Evolutionary conservation across 2,888 invertebrate species (phyloP), one percentile per base, ranked within the genome.

Genomic region (Microplitis deprimator): DNA sequence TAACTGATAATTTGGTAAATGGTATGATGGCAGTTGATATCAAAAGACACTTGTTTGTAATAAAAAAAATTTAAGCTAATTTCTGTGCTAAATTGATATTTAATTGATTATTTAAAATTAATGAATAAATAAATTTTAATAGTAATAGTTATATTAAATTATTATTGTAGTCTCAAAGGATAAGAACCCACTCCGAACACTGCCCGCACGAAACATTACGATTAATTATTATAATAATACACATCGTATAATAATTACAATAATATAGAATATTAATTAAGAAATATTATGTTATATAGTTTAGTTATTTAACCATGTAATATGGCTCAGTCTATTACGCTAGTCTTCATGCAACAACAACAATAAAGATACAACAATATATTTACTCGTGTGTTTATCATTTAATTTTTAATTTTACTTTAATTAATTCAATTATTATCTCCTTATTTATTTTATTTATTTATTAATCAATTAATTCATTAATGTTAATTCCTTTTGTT

Each of bases 261-360:
- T 86, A 86, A 87, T 79, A 84, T 85, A 87, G 83, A 50, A 50
- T 82, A 85, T 86, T 85, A 85, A 87, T 86, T 87, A 86, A 87
- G 87, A 87, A 87, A 84, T 85, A 86, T 84, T 87, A 86, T 81
- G 84, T 85, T 87, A 86, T 50, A 86, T 87, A 84, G 86, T 86
- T 84, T 87, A 84, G 86, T 86, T 84, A 75, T 86, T 85, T 84
- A 87, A 88, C 85, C 87, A 88, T 80, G 75, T 81, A 80, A 50
- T 85, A 85, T 86, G 87, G 87, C 85, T 88, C 88, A 88, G 87
- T 88, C 88, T 88, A 88, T 88, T 87, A 87, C 82, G 85, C 88
- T 88, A 88, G 85, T 87, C 85, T 86, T 84, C 87, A 88, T 88
- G 87, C 88, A 88, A 87, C 85, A 88, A 87, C 87, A 88, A 88